Evolutionary conservation across 1,140 invertebrate species (phyloP), one percentile per base, ranked within the genome.

Genomic region (Drosophila santomea): DNA sequence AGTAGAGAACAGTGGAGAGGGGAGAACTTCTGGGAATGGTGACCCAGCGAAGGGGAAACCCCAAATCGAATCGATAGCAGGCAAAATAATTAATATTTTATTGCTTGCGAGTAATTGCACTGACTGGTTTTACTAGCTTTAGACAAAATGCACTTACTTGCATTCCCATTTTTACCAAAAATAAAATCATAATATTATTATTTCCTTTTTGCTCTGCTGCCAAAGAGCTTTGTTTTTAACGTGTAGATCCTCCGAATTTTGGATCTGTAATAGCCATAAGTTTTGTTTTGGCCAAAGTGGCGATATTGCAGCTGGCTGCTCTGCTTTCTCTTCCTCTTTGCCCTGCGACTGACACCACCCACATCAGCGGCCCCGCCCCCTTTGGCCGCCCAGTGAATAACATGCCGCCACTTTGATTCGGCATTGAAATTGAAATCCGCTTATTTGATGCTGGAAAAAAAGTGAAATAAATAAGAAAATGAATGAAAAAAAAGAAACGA

Each of bases 401-500:
- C 62, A 69, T 69, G 63, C 63, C 71, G 72, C 44, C 79, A 69
- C 80, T 84, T 84, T 84, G 64, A 75, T 63, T 75, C 66, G 59
- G 45, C 72, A 85, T 81, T 86, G 78, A 81, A 85, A 85, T 85
- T 81, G 78, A 74, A 88, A 85, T 85, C 82, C 63, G 78, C 68
- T 81, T 78, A 77, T 75, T 52, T 44, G 47, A 74, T 58, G 55
- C 39, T 56, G 15, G 36, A 47, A 68, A 78, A 55, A 72, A 71
- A 38, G 39, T 39, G 35, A 43, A 60, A 45, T 48, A 66, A 67
- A 38, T 47, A 38, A 47, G 51, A 44, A 48, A 66, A 66, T 17
- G 39, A 36, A n/a, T 20, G 20, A 20, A 20, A 20, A 20, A 2
- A 20, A 20, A 17, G 17, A 6, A 38, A 5, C 36, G 20, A 44